phyloP scores from a whole-genome alignment of 2,888 invertebrate genomes.

The Syrista parreyssii region DNA sequence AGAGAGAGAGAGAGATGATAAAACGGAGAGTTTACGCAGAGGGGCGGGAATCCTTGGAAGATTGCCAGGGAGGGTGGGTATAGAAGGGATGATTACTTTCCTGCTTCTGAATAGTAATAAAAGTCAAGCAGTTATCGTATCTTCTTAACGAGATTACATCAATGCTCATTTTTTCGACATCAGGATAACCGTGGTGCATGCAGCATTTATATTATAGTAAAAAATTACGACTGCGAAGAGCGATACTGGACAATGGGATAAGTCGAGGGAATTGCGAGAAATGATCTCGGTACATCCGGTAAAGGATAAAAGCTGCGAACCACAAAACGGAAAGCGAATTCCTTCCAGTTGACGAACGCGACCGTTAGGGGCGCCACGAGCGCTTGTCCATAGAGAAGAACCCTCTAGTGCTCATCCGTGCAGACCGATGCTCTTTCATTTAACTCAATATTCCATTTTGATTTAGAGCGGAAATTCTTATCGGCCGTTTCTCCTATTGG shows the following conservation, averaged over 20 bases:
- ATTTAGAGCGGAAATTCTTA: slow-evolving; percentile 51
- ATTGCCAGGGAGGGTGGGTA: not conserved
- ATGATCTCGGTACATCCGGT: not conserved
- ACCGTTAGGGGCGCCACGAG: slow-evolving; percentile 17
- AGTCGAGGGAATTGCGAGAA: not conserved
- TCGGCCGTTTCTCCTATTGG: slow-evolving; percentile 31
- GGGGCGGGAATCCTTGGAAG: not conserved
- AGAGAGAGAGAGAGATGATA: not conserved
- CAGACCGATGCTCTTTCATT: slow-evolving; percentile 51
- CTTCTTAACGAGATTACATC: not conserved
- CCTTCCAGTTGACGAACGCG: slow-evolving; percentile 28
- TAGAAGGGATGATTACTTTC: not conserved
- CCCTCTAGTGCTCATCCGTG: slow-evolving; percentile 39
- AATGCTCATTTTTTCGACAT: not conserved
- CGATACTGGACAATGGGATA: not conserved
- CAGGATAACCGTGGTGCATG: not conserved
- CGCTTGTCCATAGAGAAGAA: slow-evolving; percentile 6
- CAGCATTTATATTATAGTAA: not conserved
- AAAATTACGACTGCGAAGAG: too few species aligned
- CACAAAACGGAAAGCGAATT: slow-evolving; percentile 21
- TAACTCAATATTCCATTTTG: slow-evolving; percentile 52
- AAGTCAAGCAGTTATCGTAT: not conserved
- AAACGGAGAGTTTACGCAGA: not conserved
- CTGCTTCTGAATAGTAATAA: not conserved
- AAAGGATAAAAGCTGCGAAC: slow-evolving; percentile 18